phyloP scores from a whole-genome alignment of 2,888 invertebrate species.

The Cabera pusaria region DNA sequence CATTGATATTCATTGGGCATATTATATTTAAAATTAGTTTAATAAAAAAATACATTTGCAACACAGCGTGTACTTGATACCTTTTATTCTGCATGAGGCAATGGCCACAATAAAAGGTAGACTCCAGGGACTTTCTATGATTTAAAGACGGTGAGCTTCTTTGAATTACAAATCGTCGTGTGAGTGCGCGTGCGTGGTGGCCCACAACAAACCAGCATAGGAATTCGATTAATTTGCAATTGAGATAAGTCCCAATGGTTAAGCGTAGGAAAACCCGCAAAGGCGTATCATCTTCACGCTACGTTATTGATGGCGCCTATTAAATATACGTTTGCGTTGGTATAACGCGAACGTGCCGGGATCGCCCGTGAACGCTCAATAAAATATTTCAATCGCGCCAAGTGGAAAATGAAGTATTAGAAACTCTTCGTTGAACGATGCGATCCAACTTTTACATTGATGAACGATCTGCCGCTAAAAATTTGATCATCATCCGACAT shows the following conservation, averaged over 20 bases:
- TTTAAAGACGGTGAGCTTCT: constrained; percentile 49
- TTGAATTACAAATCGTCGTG: constrained; percentile 66
- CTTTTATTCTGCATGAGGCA: constrained; percentile 37
- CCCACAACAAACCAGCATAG: constrained; percentile 57
- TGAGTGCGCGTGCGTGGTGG: constrained; percentile 48
- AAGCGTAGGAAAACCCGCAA: constrained; percentile 67
- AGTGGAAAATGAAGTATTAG: constrained; percentile 73
- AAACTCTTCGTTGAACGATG: constrained; percentile 60
- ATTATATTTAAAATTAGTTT: too few species aligned
- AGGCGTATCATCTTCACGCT: constrained; percentile 71
- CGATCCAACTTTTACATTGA: constrained; percentile 47
- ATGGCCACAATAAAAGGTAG: constrained; percentile 44
- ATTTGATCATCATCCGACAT: too few species aligned
- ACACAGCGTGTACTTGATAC: too few species aligned
- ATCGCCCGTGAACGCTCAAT: constrained; percentile 63
- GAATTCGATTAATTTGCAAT: constrained; percentile 80
- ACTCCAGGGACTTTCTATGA: constrained; percentile 44
- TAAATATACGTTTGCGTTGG: constrained; percentile 76
- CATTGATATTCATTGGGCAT: too few species aligned
- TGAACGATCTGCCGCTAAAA: too few species aligned
- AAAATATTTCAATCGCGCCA: constrained; percentile 75
- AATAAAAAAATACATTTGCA: too few species aligned
- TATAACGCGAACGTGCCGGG: constrained; percentile 43
- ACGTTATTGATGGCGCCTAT: constrained; percentile 82
- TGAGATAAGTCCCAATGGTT: constrained; percentile 69